Percentiles rank a stretch among this genome's conserved stretches.
These are phyloP conservation scores for Polyergus mexicanus DNA, from an alignment of 1,140 invertebrate species.

Conservation along the genomic window DNA sequence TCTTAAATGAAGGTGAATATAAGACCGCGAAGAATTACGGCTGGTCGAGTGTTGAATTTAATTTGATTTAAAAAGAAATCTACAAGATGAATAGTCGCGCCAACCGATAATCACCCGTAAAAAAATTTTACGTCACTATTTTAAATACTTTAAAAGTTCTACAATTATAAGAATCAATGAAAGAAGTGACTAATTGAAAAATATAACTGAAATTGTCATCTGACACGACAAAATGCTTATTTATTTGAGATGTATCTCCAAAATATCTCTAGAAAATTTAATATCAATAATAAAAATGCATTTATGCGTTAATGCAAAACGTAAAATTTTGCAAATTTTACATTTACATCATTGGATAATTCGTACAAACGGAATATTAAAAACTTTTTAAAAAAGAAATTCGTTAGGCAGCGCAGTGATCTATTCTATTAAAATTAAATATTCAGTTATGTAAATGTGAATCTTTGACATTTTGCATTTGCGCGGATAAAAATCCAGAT, in stretches of 20 bases:
- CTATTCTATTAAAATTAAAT: conserved; percentile 35
- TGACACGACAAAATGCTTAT: not conserved
- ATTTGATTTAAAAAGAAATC: conserved; percentile 41
- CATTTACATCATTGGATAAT: conserved; percentile 35
- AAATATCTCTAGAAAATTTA: not conserved
- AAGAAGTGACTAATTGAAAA: not conserved
- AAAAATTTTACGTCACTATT: not conserved
- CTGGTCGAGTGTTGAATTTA: conserved; percentile 15
- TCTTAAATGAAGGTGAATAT: conserved; percentile 10
- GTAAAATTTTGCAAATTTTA: conserved; percentile 20
- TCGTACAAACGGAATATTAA: not conserved
- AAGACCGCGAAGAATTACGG: not conserved
- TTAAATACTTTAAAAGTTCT: conserved; percentile 2
- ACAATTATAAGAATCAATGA: not conserved
- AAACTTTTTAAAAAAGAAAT: conserved; percentile 15
- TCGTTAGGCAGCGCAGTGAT: not conserved
- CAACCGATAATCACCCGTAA: not conserved
- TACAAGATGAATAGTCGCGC: not conserved
- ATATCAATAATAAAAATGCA: not conserved
- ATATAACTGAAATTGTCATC: not conserved
- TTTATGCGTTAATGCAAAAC: not conserved
- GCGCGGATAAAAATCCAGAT: not conserved
- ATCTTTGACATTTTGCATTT: conserved; percentile 19
- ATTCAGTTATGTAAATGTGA: conserved; percentile 49
- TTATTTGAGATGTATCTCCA: not conserved